Evolutionary conservation across 2,888 invertebrate species (phyloP), one percentile per base, ranked within the genome.

Genomic region (Suillia variegata): DNA sequence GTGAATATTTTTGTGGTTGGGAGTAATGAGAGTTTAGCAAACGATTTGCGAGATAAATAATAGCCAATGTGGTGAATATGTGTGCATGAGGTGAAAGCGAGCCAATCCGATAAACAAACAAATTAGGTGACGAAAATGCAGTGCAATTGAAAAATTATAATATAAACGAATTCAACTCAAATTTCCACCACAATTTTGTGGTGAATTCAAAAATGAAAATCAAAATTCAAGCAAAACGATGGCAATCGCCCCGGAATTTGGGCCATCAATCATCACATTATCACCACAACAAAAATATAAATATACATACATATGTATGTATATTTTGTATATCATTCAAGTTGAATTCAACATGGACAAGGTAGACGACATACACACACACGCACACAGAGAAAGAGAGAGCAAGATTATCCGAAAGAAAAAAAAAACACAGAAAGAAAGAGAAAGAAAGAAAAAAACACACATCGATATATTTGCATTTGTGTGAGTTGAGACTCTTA

Each of bases 401-500:
- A 63, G 66, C 57, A 65, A 59, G n/a, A n/a, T n/a, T n/a, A 56
- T 34, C 20, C 68, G 64, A n/a, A n/a, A 64, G 58, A 62, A 13
- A 67, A n/a, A n/a, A n/a, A n/a, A n/a, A n/a, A n/a, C n/a, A n/a
- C n/a, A n/a, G n/a, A 62, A 57, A 68, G 62, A 61, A 45, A 62
- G 61, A 56, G 56, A 56, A 54, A 65, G 62, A 63, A 65, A 58
- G 64, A 59, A n/a, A n/a, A n/a, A n/a, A 56, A 26, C 20, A 68
- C 64, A 79, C 80, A 78, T 80, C 80, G 77, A 80, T 79, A 79
- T 80, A 75, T 73, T 78, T 71, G 73, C 70, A 67, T 73, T 73
- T 65, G 68, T 70, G 64, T 71, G 57, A 62, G 64, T 64, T 69
- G 67, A 74, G 72, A 76, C 67, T 83, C 88, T 87, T 85, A 93